Conservation (phyloP, 2,797 vertebrate genomes). For the Sebastolobus altivelis region DNA sequence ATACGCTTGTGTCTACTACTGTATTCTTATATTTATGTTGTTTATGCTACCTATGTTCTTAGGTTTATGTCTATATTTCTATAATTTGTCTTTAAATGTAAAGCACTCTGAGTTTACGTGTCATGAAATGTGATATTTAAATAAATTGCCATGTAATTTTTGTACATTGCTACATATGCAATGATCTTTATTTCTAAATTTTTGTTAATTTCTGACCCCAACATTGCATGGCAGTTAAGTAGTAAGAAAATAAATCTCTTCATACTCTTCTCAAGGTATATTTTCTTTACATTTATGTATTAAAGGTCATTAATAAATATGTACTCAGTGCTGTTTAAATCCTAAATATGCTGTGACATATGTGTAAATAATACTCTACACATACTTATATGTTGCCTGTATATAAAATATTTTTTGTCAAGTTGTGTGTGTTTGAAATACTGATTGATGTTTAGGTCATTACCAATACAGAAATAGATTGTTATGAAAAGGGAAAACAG, state of each 20-base stretch:
- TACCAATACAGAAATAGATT: conserved; percentile 30
- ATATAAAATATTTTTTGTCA: conserved; percentile 6
- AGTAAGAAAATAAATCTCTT: not conserved
- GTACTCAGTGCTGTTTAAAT: not conserved
- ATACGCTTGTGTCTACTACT: too few species aligned
- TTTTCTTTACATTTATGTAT: not conserved
- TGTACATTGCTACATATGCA: not conserved
- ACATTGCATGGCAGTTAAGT: not conserved
- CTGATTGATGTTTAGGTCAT: conserved; percentile 26
- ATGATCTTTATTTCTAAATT: not conserved
- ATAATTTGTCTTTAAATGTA: too few species aligned
- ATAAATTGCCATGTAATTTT: not conserved
- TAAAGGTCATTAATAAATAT: not conserved
- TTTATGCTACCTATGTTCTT: too few species aligned
- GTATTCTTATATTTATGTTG: too few species aligned
- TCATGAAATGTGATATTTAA: too few species aligned
- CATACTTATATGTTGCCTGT: not conserved
- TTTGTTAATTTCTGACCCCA: not conserved
- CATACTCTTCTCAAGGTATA: not conserved
- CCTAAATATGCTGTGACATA: not conserved
- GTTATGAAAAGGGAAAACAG: conserved; percentile 48
- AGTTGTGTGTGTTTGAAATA: conserved; percentile 17
- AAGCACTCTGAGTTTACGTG: too few species aligned
- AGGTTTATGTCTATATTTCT: too few species aligned
- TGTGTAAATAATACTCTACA: not conserved